Evolutionary conservation across 1,140 invertebrate species (phyloP), one percentile per base, ranked within the genome.

Genomic region (Centruroides sculpturatus): DNA sequence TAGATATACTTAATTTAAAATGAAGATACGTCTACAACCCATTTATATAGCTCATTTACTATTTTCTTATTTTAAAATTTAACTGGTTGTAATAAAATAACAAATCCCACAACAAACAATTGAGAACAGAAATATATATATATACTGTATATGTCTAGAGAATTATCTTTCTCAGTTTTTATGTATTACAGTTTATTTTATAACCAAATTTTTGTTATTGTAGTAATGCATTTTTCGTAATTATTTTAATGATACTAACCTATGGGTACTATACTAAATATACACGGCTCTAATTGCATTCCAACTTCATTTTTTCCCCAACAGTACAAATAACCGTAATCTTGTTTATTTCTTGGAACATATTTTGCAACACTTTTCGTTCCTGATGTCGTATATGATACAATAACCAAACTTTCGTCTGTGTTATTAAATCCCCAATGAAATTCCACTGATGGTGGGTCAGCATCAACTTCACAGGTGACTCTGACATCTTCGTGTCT

Each of bases 361-460:
- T 81, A 87, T 72, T 78, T 82, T 65, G 83, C 77, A 64, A 81
- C 80, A 68, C 84, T 87, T 47, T 60, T 60, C 3, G 60, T 56
- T 7, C 59, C 57, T 52, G 78, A 77, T 68, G n/a, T 55, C 4
- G 12, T 53, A n/a, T 57, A 60, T 4, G 47, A 23, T 4, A 55
- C 12, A 5, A 59, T 8, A n/a, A 55, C 57, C 36, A 36, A 23
- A 1, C 41, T 54, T 41, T 63, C 59, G 3, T 41, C 59, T 1
- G 87, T 89, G 71, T 89, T 91, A 76, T 93, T 93, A 76, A 93
- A 92, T 4, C 85, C 88, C 90, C 90, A 93, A 57, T 82, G 82
- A 70, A 92, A 94, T 68, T 86, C 74, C 63, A 80, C 76, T 1
- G 87, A 79, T 8, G 81, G 74, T 0, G 91, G 91, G 75, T 92